Percentiles rank a stretch among this genome's conserved stretches.
Conservation (phyloP, 2,113 vertebrate genomes). For the Heterotilapia buettikoferi region DNA sequence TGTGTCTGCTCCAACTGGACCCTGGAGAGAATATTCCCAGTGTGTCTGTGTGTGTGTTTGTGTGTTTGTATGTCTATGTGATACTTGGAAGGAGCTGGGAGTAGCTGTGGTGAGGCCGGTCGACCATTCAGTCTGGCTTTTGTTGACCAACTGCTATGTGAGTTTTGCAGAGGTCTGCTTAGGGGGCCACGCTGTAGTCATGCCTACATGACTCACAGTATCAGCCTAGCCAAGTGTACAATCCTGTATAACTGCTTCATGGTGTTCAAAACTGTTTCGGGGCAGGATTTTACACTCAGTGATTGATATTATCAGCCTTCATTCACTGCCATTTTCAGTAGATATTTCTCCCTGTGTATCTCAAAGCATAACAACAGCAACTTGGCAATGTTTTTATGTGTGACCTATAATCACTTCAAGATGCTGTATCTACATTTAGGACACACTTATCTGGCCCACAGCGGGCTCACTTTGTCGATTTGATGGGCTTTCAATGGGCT, state of each 20-base stretch:
- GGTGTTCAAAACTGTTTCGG: constrained; percentile 20
- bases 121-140: constrained; percentile 24
- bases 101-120: constrained; percentile 42
- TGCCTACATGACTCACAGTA: constrained; percentile 61
- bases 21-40: constrained; percentile 26
- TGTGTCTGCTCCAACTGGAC: constrained; percentile 44
- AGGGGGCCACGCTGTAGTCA: constrained; percentile 52
- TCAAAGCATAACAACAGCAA: background rate
- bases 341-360: background rate
- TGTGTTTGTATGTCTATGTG: constrained; percentile 23
- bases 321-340: background rate
- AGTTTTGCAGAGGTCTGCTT: constrained; percentile 40
- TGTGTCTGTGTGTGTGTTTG: background rate
- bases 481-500: background rate
- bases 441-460: background rate
- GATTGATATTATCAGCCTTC: background rate
- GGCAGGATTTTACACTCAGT: background rate
- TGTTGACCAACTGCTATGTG: constrained; percentile 54
- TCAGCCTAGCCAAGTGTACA: constrained; percentile 48
- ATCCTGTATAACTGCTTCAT: constrained; percentile 14
- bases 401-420: constrained; percentile 26
- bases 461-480: background rate
- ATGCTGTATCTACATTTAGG: background rate
- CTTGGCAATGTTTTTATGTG: background rate
- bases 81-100: constrained; percentile 13